Conservation (phyloP, 2,888 invertebrate genomes). For the Dynastes maya region DNA sequence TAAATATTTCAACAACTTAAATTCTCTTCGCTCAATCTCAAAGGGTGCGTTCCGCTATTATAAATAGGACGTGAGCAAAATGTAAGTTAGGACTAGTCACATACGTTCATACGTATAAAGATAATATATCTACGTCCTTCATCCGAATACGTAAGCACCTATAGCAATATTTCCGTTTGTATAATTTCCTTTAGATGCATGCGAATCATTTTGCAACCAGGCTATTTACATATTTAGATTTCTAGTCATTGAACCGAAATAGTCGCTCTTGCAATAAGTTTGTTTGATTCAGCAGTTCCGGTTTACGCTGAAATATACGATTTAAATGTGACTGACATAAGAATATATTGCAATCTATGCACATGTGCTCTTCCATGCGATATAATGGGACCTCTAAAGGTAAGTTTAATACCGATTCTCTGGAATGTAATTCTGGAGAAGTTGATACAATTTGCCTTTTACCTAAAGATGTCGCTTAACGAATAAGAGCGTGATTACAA, state of each 20-base stretch:
- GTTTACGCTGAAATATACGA: constrained; percentile 9
- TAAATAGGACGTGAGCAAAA: too few relatives aligned
- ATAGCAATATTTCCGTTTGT: background rate
- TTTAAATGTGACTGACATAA: constrained; percentile 18
- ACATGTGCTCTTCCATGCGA: background rate
- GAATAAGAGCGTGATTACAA: too few relatives aligned
- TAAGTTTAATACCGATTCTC: background rate
- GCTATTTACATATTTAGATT: constrained; percentile 18
- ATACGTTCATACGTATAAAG: background rate
- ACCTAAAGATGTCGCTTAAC: too few relatives aligned
- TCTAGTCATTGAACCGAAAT: constrained; percentile 24
- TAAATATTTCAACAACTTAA: too few relatives aligned
- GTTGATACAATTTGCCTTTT: too few relatives aligned
- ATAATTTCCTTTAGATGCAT: constrained; percentile 6
- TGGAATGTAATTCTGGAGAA: background rate
- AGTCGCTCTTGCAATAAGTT: background rate
- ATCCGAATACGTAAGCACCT: background rate
- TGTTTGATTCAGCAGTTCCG: constrained; percentile 33
- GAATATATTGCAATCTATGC: constrained; percentile 7
- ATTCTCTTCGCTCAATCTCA: too few relatives aligned
- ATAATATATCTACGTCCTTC: background rate
- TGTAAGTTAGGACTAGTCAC: background rate
- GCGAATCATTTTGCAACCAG: constrained; percentile 5
- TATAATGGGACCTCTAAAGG: background rate
- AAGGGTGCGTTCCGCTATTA: too few relatives aligned